Evolutionary conservation across 1,140 invertebrate genomes (phyloP), one percentile per base, ranked within the genome.

Genomic region (Plodia interpunctella): DNA sequence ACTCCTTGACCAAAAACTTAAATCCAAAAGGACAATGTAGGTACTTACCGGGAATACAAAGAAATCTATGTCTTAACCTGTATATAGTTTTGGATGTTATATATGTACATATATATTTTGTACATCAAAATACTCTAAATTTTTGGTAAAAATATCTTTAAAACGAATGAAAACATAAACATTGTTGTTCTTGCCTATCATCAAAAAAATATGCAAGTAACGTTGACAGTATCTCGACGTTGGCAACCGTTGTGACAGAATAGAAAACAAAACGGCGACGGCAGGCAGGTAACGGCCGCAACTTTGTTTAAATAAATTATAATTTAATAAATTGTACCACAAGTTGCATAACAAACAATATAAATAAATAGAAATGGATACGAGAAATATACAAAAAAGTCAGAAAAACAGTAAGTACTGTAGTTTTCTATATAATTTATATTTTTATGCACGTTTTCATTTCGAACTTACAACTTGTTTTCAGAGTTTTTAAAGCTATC

Each of bases 401-500:
- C 63, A 62, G 15, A 75, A 58, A 60, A 76, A 67, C 32, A 74
- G 83, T 86, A 77, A 72, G 82, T 81, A 30, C 30, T n/a, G n/a
- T 53, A 1, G 20, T 25, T 21, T 20, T 4, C 5, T 51, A 51
- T n/a, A 5, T 8, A 51, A 21, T 20, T 1, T 10, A 3, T 51
- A 21, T 25, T 11, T 2, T 2, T 53, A 21, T 25, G 21, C 19
- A 25, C 19, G 10, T 25, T 11, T 0, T 53, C 9, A 53, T 25
- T 2, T 19, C 11, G 4, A 49, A 44, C 52, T 49, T 56, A 49
- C 15, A 64, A 18, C 17, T 25, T 62, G 57, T 32, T 63, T 76
- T 8, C 60, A 88, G 85, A 76, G 15, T 80, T 76, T 64, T 61
- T 76, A 5, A 78, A 83, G 55, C 67, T 87, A 21, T 85, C 83